A percentile compares a stretch with the other conserved stretches of the same genome.
Conservation (phyloP, 2,797 vertebrate species). For the Ciconia nigra region DNA sequence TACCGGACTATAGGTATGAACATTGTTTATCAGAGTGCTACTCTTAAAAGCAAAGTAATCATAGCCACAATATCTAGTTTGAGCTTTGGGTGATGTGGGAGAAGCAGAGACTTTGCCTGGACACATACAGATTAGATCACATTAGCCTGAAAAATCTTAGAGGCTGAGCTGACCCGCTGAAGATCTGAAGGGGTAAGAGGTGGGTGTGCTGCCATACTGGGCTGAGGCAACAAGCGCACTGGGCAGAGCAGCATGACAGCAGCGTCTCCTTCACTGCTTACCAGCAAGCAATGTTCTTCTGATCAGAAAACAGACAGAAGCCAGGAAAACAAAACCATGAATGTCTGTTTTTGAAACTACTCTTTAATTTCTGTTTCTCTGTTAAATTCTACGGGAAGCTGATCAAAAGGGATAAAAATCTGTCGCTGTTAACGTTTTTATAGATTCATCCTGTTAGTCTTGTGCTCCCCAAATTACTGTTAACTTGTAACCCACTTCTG, state of each 20-base stretch:
- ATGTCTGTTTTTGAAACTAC: background rate
- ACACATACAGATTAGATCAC: background rate
- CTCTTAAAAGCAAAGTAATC: background rate
- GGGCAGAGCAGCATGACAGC: background rate
- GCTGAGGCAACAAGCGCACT: background rate
- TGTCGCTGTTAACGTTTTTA: background rate
- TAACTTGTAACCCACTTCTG: background rate
- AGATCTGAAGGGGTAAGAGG: background rate
- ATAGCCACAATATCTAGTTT: background rate
- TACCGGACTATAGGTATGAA: background rate
- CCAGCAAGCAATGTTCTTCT: background rate
- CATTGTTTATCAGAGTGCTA: background rate
- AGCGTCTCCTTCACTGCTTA: background rate
- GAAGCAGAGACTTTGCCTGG: background rate
- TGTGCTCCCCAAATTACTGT: background rate
- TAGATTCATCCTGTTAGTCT: background rate
- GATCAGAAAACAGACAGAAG: background rate
- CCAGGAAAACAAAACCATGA: background rate
- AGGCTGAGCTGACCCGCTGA: background rate
- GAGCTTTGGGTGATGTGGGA: background rate
- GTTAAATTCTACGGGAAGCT: background rate
- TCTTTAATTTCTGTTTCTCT: background rate
- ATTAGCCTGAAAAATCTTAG: background rate
- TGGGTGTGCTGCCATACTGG: background rate
- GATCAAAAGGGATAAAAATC: background rate